Base-by-base conservation (phyloP, 2,888 invertebrate genomes). In the Caenorhabditis parvicauda region DNA sequence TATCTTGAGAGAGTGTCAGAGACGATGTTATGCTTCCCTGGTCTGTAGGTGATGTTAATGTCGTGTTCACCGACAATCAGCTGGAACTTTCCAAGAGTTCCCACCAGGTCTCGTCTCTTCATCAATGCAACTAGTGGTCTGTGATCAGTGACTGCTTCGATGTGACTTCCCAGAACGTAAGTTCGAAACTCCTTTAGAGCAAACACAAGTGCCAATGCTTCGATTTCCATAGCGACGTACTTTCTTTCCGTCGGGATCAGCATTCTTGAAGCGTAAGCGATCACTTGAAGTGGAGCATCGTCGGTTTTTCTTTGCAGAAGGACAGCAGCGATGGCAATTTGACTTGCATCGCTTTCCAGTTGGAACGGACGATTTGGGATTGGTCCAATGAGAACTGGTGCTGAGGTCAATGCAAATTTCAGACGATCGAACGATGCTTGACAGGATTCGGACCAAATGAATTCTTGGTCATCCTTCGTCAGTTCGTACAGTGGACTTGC, bases 1-100 rank as follows among this genome's bases (percentile, higher is more conserved):
- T 51, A 59, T n/a, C 70, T 55, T 7, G 48, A 47, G 4, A 72
- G 42, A 19, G 59, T 54, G 37, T 72, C 72, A 21, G 52, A 49
- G 2, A 71, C 38, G n/a, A 14, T 19, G 38, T 72, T 72, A 22
- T 14, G 12, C 12, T 46, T 46, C 3, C 72, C 74, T 2, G 48
- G 41, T 4, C 73, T 35, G 32, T 71, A 65, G n/a, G 29, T 38
- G 5, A 74, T 59, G 9, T 52, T 35, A 3, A 74, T 17, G 28
- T 67, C 39, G 46, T 37, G 56, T 25, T 51, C 55, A n/a, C n/a
- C 38, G 19, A 64, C 27, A 9, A 51, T 37, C 0, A 61, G 29
- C 39, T 64, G 64, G 32, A 49, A 63, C 12, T 54, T 52, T 3
- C 54, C 48, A 9, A 66, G 32, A 19, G 58, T 25, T 43, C 58